Evolutionary conservation across 2,113 vertebrate species (phyloP).

Genomic region (Pachypanchax playfairii): DNA sequence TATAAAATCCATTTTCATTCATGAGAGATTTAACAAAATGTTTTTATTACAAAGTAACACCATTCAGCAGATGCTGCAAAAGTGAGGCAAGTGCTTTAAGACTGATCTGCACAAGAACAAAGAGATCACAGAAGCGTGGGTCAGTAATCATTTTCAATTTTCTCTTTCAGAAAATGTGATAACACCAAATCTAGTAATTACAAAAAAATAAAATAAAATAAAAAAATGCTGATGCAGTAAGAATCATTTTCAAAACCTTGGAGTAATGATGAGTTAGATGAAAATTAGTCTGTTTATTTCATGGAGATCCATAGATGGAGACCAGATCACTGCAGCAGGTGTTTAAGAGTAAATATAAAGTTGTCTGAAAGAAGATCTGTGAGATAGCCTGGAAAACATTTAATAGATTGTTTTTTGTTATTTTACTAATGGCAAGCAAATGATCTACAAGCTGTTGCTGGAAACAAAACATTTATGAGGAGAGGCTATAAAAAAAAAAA

Average conservation of each 20-base stretch:
- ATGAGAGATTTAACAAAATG: not conserved
- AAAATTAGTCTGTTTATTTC: not conserved
- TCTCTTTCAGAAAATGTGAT: not conserved
- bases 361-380: too few relatives aligned
- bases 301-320: not conserved
- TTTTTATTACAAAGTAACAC: too few relatives aligned
- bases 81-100: too few relatives aligned
- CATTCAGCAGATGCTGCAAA: too few relatives aligned
- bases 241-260: not conserved
- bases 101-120: not conserved
- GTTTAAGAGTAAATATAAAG: not conserved
- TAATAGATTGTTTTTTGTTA: not conserved
- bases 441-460: too few relatives aligned
- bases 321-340: conserved; percentile 11
- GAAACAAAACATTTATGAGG: too few relatives aligned
- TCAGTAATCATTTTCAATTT: not conserved
- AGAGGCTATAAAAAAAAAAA: too few relatives aligned
- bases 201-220: too few relatives aligned
- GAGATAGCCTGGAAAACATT: not conserved
- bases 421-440: not conserved
- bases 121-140: not conserved
- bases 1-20: not conserved
- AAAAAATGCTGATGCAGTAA: too few relatives aligned
- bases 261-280: not conserved
- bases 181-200: too few relatives aligned